Base-by-base conservation (phyloP, 2,797 vertebrate genomes). In the Pampus argenteus region DNA sequence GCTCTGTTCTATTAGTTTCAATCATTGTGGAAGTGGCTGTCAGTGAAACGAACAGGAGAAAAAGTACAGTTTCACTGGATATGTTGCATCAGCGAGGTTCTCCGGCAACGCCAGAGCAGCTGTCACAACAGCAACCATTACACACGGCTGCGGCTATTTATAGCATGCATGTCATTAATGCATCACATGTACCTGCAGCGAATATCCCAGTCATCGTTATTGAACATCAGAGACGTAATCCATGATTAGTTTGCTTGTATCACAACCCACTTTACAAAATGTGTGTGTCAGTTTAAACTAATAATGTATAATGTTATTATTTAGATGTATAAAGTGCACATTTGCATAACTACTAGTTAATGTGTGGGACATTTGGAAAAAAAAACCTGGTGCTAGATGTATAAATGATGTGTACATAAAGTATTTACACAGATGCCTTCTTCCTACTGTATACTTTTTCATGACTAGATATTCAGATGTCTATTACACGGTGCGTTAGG, bases 91-190 rank as follows among this genome's bases (percentile, higher is more conserved):
- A 6, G 38, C 1, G 40, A 44, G 40, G 40, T 18, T 52, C 47
- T 29, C 29, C 45, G 67, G 62, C 18, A 29, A 52, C 31, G 17
- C 29, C 23, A 20, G 26, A 42, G 47, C 58, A 60, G 38, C 60
- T 76, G 13, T 72, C 51, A 48, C 5, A 28, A 48, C 6, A 6
- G 38, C 38, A 40, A 17, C 13, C 8, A 40, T 40, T 17, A 40
- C 38, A 15, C 38, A 40, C 6, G 4, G 13, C 38, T 40, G 38
- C 17, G 38, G 14, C 38, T 44, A 44, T 44, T 44, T 44, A 61
- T 42, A 65, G 55, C 10, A 9, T 1, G 31, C 22, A 10, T 45
- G 23, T 66, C 18, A 73, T 57, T 34, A 44, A 40, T 44, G 7
- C 17, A 44, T 17, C 6, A 44, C 40, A 18, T 44, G 23, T 20